A percentile compares a stretch with the other conserved stretches of the same genome.
Evolutionary conservation across 2,113 vertebrate species (phyloP).

Genomic region (Nothobranchius kuhntae): DNA sequence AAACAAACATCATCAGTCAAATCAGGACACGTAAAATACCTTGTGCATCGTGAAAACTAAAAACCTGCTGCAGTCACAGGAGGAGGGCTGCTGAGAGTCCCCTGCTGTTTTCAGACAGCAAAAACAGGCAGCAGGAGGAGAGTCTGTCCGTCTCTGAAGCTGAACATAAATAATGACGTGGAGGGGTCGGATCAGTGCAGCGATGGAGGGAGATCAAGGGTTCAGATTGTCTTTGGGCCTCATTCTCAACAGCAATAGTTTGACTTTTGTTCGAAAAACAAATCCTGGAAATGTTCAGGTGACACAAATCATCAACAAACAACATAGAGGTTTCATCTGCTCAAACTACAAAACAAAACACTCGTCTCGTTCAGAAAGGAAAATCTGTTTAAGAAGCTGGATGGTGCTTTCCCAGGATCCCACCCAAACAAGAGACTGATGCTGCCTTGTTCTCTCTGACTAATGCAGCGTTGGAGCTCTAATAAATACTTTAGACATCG

Average conservation of each 20-base stretch:
- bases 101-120: too few relatives aligned
- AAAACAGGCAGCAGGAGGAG: slow-evolving; percentile 23
- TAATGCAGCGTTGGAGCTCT: too few relatives aligned
- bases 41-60: slow-evolving; percentile 47
- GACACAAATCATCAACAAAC: too few relatives aligned
- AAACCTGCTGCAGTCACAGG: slow-evolving; percentile 42
- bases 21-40: slow-evolving; percentile 65
- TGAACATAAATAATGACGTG: slow-evolving; percentile 55
- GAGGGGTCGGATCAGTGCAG: slow-evolving; percentile 35
- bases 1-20: slow-evolving; percentile 54
- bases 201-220: slow-evolving; percentile 52
- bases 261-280: slow-evolving; percentile 8
- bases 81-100: neutral
- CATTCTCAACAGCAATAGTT: slow-evolving; percentile 8
- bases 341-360: too few relatives aligned
- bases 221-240: slow-evolving; percentile 51
- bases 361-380: too few relatives aligned
- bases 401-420: too few relatives aligned
- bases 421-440: too few relatives aligned
- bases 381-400: too few relatives aligned
- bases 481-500: too few relatives aligned
- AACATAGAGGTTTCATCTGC: too few relatives aligned
- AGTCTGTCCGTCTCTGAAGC: slow-evolving; percentile 34
- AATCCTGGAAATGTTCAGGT: too few relatives aligned
- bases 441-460: too few relatives aligned